phyloP scores from a whole-genome alignment of 2,113 vertebrate species.

The Regulus satrapa region DNA sequence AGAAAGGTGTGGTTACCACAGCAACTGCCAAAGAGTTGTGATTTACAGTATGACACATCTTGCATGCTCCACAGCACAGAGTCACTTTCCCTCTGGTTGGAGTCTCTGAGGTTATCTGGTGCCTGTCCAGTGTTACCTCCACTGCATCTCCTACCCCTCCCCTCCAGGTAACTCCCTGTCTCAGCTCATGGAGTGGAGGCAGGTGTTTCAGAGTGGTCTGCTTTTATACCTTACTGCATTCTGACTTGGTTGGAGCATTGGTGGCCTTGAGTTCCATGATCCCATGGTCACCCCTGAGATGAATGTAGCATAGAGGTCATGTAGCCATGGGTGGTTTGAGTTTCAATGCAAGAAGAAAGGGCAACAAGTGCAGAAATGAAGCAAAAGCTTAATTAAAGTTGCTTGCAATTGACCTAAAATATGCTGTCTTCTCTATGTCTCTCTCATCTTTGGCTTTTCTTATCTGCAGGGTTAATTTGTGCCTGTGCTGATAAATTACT shows the following conservation, averaged over 20 bases:
- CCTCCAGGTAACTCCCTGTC: accelerated
- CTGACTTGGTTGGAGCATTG: background rate
- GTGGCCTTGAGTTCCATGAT: background rate
- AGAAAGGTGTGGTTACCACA: slow-evolving; percentile 15
- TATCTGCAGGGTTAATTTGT: background rate
- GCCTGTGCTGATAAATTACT: accelerated
- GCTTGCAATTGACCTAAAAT: background rate
- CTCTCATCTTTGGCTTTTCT: background rate
- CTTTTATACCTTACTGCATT: background rate
- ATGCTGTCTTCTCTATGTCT: background rate
- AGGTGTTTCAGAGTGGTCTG: background rate
- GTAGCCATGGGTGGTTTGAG: background rate
- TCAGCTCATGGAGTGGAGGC: background rate
- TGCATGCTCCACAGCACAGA: background rate
- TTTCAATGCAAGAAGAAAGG: background rate
- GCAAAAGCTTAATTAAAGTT: background rate
- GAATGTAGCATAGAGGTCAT: accelerated
- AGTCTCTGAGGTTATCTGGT: background rate
- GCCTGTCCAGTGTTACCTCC: accelerated
- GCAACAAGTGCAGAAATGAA: background rate
- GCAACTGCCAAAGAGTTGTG: background rate
- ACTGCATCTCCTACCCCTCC: background rate
- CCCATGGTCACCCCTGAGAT: accelerated
- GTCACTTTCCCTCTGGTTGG: background rate
- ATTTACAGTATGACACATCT: background rate